These are phyloP conservation scores for Prunella fulvescens DNA, from an alignment of 2,113 vertebrate species.

Conservation along the genomic window DNA sequence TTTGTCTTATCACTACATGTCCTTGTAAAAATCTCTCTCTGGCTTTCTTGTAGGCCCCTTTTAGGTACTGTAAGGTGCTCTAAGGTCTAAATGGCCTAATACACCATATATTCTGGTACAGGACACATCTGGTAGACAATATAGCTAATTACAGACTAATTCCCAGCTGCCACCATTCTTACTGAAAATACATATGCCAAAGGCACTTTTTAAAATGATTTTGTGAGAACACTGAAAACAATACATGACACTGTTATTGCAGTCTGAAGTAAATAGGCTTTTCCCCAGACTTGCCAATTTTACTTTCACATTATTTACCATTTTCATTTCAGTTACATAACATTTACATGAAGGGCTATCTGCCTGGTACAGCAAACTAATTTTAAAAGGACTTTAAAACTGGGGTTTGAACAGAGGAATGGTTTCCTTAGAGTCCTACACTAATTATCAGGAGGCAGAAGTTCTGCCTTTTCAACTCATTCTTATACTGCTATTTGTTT, in stretches of 20 bases:
- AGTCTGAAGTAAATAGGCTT: not conserved
- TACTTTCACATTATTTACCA: not conserved
- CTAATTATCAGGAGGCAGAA: not conserved
- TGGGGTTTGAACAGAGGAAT: not conserved
- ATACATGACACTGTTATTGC: not conserved
- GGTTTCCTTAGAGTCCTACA: not conserved
- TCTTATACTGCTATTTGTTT: not conserved
- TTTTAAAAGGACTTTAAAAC: not conserved
- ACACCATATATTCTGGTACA: not conserved
- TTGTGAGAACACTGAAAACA: not conserved
- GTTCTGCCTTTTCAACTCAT: not conserved
- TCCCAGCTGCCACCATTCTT: not conserved
- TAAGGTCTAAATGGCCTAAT: not conserved
- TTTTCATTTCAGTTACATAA: not conserved
- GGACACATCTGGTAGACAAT: not conserved
- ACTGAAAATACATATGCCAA: not conserved
- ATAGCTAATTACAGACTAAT: not conserved
- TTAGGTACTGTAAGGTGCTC: not conserved
- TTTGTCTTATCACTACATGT: not conserved
- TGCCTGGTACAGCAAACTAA: not conserved
- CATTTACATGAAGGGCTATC: not conserved
- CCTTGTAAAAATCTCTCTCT: not conserved
- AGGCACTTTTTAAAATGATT: not conserved
- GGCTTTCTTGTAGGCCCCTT: fast-evolving
- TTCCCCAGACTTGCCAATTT: not conserved